phyloP scores from a whole-genome alignment of 2,888 invertebrate species.

The Coleophora flavipennella region DNA sequence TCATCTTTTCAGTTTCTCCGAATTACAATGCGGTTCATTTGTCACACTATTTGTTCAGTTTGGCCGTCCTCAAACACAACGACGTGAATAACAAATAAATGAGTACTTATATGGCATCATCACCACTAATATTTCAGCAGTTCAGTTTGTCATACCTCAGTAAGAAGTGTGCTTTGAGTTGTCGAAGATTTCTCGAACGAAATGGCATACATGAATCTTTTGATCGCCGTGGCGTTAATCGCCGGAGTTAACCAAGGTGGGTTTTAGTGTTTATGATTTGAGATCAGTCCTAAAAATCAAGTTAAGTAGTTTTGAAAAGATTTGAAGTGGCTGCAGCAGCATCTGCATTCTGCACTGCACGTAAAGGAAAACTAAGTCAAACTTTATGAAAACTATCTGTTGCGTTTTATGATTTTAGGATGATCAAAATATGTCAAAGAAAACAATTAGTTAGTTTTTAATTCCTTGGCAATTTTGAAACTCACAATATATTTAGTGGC shows the following conservation, averaged over 20 bases:
- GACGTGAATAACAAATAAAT: slow-evolving; percentile 41
- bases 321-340: too few relatives aligned
- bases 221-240: slow-evolving; percentile 25
- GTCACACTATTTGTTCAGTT: slow-evolving; percentile 52
- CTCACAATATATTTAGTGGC: too few relatives aligned
- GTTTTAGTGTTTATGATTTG: slow-evolving; percentile 15
- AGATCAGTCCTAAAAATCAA: too few relatives aligned
- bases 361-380: too few relatives aligned
- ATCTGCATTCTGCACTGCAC: too few relatives aligned
- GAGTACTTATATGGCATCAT: slow-evolving; percentile 22
- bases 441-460: too few relatives aligned
- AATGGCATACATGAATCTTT: slow-evolving; percentile 34
- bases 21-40: slow-evolving; percentile 21
- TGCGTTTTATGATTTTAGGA: too few relatives aligned
- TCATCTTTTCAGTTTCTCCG: slow-evolving; percentile 1
- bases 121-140: slow-evolving; percentile 20
- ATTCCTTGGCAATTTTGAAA: too few relatives aligned
- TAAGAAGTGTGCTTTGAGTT: slow-evolving; percentile 10
- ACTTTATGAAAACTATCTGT: too few relatives aligned
- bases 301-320: too few relatives aligned
- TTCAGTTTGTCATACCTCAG: slow-evolving; percentile 19
- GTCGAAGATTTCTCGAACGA: slow-evolving; percentile 17
- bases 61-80: slow-evolving; percentile 32
- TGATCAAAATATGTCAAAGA: too few relatives aligned
- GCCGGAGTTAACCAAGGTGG: slow-evolving; percentile 29